Conservation (phyloP, 1,140 invertebrate genomes). For the Orussus abietinus region DNA sequence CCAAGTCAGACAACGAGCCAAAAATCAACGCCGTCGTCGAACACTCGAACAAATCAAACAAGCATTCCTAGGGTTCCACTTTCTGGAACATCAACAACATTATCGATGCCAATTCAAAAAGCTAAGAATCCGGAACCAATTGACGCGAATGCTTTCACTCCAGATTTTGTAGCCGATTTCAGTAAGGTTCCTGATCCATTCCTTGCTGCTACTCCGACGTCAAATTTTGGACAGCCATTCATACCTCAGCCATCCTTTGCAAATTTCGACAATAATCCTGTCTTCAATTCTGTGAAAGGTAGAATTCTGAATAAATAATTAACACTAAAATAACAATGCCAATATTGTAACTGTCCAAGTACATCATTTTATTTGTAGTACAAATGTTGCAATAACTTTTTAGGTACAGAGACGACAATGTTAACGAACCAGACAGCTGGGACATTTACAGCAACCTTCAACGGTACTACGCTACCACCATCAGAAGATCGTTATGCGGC, state of each 20-base stretch:
- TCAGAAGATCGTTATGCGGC: slow-evolving; percentile 77
- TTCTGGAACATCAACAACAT: slow-evolving; percentile 23
- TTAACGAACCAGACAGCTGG: no score
- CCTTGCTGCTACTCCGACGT: slow-evolving; percentile 26
- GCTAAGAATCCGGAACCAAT: slow-evolving; percentile 23
- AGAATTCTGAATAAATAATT: no score
- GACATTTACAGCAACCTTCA: slow-evolving; percentile 22
- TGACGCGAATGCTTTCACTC: slow-evolving; percentile 47
- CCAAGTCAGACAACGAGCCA: slow-evolving; percentile 41
- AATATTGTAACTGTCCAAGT: no score
- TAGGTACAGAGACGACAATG: slow-evolving; percentile 34
- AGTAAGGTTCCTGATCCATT: slow-evolving; percentile 54
- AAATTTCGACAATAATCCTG: slow-evolving; percentile 70
- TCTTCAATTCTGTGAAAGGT: slow-evolving; percentile 60
- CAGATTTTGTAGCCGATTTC: slow-evolving; percentile 64
- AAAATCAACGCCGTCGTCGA: slow-evolving; percentile 23
- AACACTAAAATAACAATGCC: no score
- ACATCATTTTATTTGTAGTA: no score
- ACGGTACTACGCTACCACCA: slow-evolving; percentile 49
- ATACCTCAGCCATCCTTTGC: slow-evolving; percentile 59
- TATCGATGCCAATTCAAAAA: slow-evolving; percentile 26
- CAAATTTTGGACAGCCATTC: slow-evolving; percentile 34
- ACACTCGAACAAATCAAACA: slow-evolving; percentile 23
- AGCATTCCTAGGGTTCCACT: slow-evolving; percentile 39
- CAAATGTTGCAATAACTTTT: no score